phyloP scores from a whole-genome alignment of 2,113 vertebrate genomes.

The Semicossyphus pulcher region DNA sequence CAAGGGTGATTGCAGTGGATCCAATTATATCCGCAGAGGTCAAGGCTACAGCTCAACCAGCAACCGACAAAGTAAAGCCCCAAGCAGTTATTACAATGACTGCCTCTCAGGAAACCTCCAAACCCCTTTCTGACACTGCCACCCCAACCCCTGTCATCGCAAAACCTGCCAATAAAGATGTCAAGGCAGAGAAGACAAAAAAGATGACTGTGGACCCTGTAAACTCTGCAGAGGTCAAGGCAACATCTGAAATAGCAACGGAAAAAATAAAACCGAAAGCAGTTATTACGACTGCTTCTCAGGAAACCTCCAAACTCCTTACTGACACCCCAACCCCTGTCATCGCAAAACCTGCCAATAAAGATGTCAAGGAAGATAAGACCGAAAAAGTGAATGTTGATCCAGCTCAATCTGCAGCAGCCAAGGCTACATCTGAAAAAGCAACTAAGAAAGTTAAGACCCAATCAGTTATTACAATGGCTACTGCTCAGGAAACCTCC shows the following conservation, averaged over 20 bases:
- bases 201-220: conserved; percentile 2
- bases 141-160: background rate
- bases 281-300: background rate
- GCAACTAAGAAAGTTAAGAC: background rate
- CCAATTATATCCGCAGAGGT: conserved; percentile 13
- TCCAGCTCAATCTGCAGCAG: background rate
- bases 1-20: conserved; percentile 2
- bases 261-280: background rate
- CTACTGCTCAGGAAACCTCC: conserved; percentile 10
- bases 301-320: background rate
- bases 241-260: background rate
- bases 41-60: conserved; percentile 1
- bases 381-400: conserved; percentile 1
- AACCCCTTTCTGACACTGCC: background rate
- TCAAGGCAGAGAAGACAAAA: conserved; percentile 6
- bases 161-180: conserved; percentile 18
- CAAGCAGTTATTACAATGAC: conserved; percentile 10
- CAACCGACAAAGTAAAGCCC: conserved; percentile 13
- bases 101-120: conserved; percentile 21
- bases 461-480: background rate
- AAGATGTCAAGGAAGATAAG: conserved; percentile 2
- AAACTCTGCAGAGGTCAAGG: background rate
- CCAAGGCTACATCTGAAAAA: background rate
- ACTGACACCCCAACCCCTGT: background rate
- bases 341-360: conserved; percentile 7